phyloP scores from a whole-genome alignment of 2,113 vertebrate genomes.

The Panthera uncia region DNA sequence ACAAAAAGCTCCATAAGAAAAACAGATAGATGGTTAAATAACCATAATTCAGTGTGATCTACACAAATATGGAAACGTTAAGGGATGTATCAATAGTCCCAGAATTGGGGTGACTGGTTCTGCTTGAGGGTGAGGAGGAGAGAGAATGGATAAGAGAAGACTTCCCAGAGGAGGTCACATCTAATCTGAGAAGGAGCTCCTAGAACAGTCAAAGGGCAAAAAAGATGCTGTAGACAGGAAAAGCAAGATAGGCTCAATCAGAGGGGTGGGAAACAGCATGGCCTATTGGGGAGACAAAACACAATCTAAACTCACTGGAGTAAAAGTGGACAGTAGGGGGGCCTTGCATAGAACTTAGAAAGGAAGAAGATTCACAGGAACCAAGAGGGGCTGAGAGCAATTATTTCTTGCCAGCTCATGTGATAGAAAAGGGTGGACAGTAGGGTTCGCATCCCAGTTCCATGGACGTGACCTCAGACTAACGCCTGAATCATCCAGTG shows the following conservation, averaged over 20 bases:
- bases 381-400: not conserved
- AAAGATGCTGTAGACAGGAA: not conserved
- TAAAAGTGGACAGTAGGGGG: accelerated
- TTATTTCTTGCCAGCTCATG: not conserved
- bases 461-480: not conserved
- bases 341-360: not conserved
- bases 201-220: not conserved
- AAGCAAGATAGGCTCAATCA: not conserved
- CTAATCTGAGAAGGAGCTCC: not conserved
- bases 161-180: not conserved
- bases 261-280: accelerated
- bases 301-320: not conserved
- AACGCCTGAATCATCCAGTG: not conserved
- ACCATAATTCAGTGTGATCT: not conserved
- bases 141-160: not conserved
- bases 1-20: not conserved
- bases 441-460: not conserved
- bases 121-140: not conserved
- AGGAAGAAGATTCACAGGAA: not conserved
- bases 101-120: not conserved
- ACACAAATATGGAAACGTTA: not conserved
- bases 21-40: not conserved
- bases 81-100: not conserved
- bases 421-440: not conserved
- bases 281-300: accelerated